A percentile compares a stretch with the other conserved stretches of the same genome.
These are phyloP conservation scores for Leptobrachium ailaonicum DNA, from an alignment of 2,113 vertebrate genomes.

Conservation along the genomic window DNA sequence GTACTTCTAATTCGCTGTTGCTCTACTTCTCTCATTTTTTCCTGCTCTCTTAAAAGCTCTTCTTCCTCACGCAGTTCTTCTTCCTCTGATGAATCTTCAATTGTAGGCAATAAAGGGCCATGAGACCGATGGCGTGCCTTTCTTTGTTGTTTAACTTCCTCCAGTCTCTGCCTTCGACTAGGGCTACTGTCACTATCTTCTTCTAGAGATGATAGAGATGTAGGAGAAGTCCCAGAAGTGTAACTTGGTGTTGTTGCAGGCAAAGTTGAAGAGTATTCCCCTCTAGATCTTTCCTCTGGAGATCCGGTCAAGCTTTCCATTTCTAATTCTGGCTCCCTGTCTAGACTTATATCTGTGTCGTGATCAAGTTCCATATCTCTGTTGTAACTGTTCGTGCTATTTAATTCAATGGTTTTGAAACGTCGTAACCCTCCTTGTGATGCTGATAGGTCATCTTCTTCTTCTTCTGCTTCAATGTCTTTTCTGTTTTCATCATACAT, in stretches of 20 bases:
- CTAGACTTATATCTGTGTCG: slow-evolving; percentile 81
- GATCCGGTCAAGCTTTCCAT: slow-evolving; percentile 98
- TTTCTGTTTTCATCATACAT: slow-evolving; percentile 83
- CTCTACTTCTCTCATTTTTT: slow-evolving; percentile 96
- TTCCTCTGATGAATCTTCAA: slow-evolving; percentile 96
- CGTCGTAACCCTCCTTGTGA: slow-evolving; percentile 89
- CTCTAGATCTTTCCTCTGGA: slow-evolving; percentile 90
- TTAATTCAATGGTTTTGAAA: slow-evolving; percentile 96
- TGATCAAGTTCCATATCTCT: slow-evolving; percentile 84
- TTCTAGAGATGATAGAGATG: slow-evolving; percentile 94
- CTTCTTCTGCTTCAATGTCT: slow-evolving; percentile 60
- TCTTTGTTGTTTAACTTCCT: slow-evolving; percentile 95
- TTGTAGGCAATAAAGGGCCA: slow-evolving; percentile 92
- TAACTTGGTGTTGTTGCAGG: slow-evolving; percentile 95
- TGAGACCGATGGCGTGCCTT: slow-evolving; percentile 95
- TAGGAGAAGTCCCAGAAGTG: slow-evolving; percentile 93
- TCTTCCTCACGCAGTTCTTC: slow-evolving; percentile 97
- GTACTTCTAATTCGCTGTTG: slow-evolving; percentile 96
- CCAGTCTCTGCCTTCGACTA: slow-evolving; percentile 89
- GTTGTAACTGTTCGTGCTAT: slow-evolving; percentile 86
- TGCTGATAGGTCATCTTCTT: slow-evolving; percentile 75
- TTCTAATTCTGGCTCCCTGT: slow-evolving; percentile 93
- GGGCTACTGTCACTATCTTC: slow-evolving; percentile 98
- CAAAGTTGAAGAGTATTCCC: slow-evolving; percentile 94
- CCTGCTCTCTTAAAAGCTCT: slow-evolving; percentile 93